Evolutionary conservation across 2,888 invertebrate species (phyloP).

Genomic region (Cactoblastis cactorum): DNA sequence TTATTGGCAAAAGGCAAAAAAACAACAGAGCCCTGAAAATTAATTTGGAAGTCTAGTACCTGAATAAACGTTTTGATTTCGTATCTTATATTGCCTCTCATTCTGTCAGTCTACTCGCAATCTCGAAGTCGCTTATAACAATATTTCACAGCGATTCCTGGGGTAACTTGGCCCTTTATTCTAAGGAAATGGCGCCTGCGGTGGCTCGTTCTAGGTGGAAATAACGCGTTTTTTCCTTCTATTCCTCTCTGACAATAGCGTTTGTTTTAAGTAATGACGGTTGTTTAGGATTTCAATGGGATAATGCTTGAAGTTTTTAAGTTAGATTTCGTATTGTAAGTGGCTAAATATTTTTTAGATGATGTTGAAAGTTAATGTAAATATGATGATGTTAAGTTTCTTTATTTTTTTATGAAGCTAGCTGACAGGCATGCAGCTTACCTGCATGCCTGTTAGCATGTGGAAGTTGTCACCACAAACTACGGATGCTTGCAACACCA

Average conservation of each 20-base stretch:
- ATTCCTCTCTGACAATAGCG: background rate
- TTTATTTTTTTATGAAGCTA: no score
- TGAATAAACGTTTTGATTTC: no score
- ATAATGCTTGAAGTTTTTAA: background rate
- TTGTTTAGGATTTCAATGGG: background rate
- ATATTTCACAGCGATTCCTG: constrained; percentile 6
- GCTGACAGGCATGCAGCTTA: no score
- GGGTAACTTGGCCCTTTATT: constrained; percentile 10
- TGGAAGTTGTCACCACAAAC: no score
- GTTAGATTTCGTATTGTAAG: no score
- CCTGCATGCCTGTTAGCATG: no score
- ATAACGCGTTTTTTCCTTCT: background rate
- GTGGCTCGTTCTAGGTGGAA: background rate
- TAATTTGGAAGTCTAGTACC: no score
- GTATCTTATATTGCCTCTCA: background rate
- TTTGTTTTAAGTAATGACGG: background rate
- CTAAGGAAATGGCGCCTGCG: constrained; percentile 5
- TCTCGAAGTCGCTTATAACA: constrained; percentile 9
- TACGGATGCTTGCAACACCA: no score
- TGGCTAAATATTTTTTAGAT: no score
- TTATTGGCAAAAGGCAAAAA: no score
- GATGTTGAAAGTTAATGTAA: no score
- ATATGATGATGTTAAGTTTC: background rate
- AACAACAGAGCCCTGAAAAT: no score
- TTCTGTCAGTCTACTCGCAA: background rate